phyloP scores from a whole-genome alignment of 2,797 vertebrate species.

The Anguilla marmorata region DNA sequence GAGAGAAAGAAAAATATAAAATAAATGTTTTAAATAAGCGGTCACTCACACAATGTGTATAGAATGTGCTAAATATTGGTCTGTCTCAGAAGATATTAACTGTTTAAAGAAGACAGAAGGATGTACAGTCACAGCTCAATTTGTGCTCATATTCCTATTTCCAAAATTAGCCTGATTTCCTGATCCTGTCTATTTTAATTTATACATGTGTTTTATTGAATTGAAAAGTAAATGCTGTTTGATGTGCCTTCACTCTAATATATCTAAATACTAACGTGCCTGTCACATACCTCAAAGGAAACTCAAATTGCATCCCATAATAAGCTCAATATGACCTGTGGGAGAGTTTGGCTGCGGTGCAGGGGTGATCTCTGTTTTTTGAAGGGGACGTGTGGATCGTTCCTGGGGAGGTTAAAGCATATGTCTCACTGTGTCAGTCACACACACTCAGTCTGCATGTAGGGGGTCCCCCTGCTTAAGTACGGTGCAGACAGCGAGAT shows the following conservation, averaged over 20 bases:
- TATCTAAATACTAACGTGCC: neutral
- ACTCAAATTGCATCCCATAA: neutral
- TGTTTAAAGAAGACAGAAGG: neutral
- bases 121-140: neutral
- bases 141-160: too few relatives aligned
- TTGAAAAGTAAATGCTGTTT: neutral
- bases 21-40: too few relatives aligned
- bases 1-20: too few relatives aligned
- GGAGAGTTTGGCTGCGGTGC: neutral
- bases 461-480: neutral
- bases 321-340: neutral
- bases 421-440: neutral
- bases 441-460: neutral
- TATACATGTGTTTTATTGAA: neutral
- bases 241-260: neutral
- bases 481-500: neutral
- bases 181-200: neutral
- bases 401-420: neutral
- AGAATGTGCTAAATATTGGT: too few relatives aligned
- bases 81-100: neutral
- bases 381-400: neutral
- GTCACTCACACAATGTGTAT: too few relatives aligned
- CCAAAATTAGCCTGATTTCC: too few relatives aligned
- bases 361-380: neutral
- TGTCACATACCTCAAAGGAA: neutral